Conservation (phyloP, 2,797 vertebrate genomes). For the Decapterus maruadsi region DNA sequence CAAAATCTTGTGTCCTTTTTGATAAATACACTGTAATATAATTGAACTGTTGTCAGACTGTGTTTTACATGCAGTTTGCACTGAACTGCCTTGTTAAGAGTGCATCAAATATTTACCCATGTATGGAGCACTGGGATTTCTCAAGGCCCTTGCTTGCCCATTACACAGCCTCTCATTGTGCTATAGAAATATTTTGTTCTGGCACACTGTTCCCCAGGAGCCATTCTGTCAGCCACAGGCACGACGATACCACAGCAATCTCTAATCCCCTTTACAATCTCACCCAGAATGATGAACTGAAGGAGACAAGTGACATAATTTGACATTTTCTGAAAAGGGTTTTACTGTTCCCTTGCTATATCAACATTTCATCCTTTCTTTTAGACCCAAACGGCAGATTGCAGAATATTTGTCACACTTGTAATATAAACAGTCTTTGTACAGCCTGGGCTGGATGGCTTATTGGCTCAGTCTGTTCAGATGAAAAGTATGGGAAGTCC, state of each 20-base stretch:
- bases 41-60: constrained; percentile 55
- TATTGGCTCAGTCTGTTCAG: constrained; percentile 50
- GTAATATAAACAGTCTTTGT: constrained; percentile 36
- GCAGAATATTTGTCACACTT: constrained; percentile 23
- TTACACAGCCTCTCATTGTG: constrained; percentile 74
- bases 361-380: constrained; percentile 31
- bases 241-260: constrained; percentile 64
- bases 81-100: constrained; percentile 47
- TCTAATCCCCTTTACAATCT: constrained; percentile 70
- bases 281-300: constrained; percentile 65
- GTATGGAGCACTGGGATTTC: constrained; percentile 36
- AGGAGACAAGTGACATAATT: constrained; percentile 65
- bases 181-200: constrained; percentile 60
- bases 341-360: constrained; percentile 51
- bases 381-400: constrained; percentile 14
- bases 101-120: constrained; percentile 57
- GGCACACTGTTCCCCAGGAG: constrained; percentile 72
- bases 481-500: constrained; percentile 37
- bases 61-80: constrained; percentile 51
- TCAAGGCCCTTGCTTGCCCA: constrained; percentile 38
- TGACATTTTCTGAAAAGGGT: constrained; percentile 52
- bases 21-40: constrained; percentile 78
- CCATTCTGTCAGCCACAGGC: constrained; percentile 73
- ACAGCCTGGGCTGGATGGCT: constrained; percentile 2
- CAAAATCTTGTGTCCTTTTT: constrained; percentile 64